These are phyloP conservation scores for Kryphioiulus occultus DNA, from an alignment of 2,888 invertebrate genomes.

Conservation along the genomic window DNA sequence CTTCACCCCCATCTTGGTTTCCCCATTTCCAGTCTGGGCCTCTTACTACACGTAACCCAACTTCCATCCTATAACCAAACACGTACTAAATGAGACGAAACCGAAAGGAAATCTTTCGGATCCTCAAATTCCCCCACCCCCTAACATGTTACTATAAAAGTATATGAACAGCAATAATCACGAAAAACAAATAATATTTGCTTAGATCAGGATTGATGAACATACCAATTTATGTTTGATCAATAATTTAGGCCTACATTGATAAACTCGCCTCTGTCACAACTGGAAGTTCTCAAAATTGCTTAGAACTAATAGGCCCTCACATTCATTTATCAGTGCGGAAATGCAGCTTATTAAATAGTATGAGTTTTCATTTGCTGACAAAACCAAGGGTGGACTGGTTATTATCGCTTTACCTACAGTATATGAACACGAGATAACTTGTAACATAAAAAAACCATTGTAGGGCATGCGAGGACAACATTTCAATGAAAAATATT, in stretches of 20 bases:
- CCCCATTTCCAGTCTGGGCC: conserved; percentile 86
- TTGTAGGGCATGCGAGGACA: neutral
- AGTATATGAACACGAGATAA: neutral
- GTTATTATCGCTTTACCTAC: neutral
- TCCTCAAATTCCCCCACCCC: neutral
- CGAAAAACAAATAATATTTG: neutral
- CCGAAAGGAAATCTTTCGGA: neutral
- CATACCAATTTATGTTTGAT: too few species aligned
- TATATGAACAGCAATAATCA: neutral
- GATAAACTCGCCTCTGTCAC: too few species aligned
- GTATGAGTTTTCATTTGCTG: neutral
- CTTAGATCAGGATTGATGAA: too few species aligned
- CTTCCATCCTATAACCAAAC: conserved; percentile 55
- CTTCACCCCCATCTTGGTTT: conserved; percentile 82
- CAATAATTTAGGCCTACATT: neutral
- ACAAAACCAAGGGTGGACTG: neutral
- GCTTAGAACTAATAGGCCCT: neutral
- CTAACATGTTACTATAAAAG: neutral
- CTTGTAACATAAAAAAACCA: neutral
- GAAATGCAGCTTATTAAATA: neutral
- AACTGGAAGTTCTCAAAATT: neutral
- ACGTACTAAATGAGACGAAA: neutral
- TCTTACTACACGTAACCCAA: conserved; percentile 77
- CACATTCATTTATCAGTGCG: neutral
- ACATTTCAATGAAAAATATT: neutral